Base-by-base conservation (phyloP, 2,888 invertebrate genomes). In the Agrochola macilenta region DNA sequence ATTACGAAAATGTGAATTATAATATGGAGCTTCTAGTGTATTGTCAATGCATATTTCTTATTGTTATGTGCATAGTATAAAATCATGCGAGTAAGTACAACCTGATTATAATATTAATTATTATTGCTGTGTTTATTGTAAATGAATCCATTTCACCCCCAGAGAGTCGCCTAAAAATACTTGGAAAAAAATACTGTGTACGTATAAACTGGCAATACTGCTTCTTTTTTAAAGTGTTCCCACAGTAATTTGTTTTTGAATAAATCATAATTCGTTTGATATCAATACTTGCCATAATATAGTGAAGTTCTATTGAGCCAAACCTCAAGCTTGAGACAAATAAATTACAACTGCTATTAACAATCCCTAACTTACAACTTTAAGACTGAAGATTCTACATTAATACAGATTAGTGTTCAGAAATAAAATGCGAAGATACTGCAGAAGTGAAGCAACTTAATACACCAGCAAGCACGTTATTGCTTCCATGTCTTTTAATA, bases 381-480 rank as follows among this genome's bases (percentile, higher is more conserved):
- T 70, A 76, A 52, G 35, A 46, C 43, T 52, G 54, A 64, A 58
- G 58, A 68, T 58, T 58, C 52, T 71, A 81, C 0, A n/a, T 54
- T 82, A 68, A 70, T 74, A 79, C 43, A 70, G 46, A 58, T 58
- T 26, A 63, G n/a, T 63, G 39, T 72, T 83, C 35, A 49, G 49
- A 70, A 83, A 76, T 81, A 60, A 76, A 76, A 83, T 83, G 83
- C 74, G 69, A 81, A 57, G 74, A 83, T 80, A 85, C 76, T 85
- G 84, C 23, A 76, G 26, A 58, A 64, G 54, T 66, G 61, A 58
- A 71, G 61, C 63, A 74, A 76, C 26, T 54, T 76, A 71, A 79
- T 82, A 85, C 75, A 74, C 35, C 5, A 72, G 17, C 43, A 81
- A 81, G 52, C 63, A 74, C 3, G 12, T 66, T 79, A 69, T 74